phyloP scores from a whole-genome alignment of 2,888 invertebrate genomes.

The Leptinotarsa juncta region DNA sequence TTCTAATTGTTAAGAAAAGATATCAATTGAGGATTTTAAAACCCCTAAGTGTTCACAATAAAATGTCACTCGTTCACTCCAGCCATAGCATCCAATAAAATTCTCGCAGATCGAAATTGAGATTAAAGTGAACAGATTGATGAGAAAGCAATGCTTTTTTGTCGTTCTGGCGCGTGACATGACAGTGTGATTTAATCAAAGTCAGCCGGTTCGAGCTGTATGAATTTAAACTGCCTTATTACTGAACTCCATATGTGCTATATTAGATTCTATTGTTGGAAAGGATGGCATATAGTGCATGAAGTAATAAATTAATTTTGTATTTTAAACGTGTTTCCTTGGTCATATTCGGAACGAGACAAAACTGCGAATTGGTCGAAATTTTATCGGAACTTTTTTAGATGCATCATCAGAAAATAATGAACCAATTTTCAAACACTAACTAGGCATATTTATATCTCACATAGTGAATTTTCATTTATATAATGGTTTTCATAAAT shows the following conservation, averaged over 20 bases:
- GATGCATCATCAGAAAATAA: no score
- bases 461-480: no score
- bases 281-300: slow-evolving; percentile 45
- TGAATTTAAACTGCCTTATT: slow-evolving; percentile 61
- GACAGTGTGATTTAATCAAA: slow-evolving; percentile 59
- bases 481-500: no score
- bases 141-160: slow-evolving; percentile 39
- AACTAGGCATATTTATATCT: no score
- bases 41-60: neutral
- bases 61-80: neutral
- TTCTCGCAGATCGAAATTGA: slow-evolving; percentile 18
- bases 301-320: slow-evolving; percentile 49
- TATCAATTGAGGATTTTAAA: no score
- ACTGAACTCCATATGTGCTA: slow-evolving; percentile 55
- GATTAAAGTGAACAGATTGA: slow-evolving; percentile 36
- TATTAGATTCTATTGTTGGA: slow-evolving; percentile 56
- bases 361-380: slow-evolving; percentile 25
- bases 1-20: no score
- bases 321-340: slow-evolving; percentile 34
- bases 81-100: slow-evolving; percentile 12
- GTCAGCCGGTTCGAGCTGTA: slow-evolving; percentile 53
- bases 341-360: slow-evolving; percentile 32
- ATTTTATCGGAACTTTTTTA: neutral
- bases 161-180: slow-evolving; percentile 55
- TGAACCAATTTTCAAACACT: no score